These are phyloP conservation scores for Pyrochroa serraticornis DNA, from an alignment of 2,888 invertebrate species.

Conservation along the genomic window DNA sequence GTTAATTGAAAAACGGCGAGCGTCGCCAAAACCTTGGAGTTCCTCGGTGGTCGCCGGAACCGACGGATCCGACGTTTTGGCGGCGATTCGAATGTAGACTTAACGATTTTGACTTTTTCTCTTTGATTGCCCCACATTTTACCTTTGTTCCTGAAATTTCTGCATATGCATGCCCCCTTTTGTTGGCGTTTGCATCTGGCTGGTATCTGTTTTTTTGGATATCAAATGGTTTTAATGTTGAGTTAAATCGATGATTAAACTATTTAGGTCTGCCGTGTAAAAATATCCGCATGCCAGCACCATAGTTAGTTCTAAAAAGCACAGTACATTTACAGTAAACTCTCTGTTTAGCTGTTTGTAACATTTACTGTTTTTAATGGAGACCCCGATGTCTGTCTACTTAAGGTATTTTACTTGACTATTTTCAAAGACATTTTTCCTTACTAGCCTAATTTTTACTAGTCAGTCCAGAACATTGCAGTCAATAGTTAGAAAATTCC, in stretches of 20 bases:
- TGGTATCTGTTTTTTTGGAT: slow-evolving; percentile 54
- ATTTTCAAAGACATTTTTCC: slow-evolving; percentile 35
- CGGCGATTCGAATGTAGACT: slow-evolving; percentile 22
- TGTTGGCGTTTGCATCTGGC: slow-evolving; percentile 59
- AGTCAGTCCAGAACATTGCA: slow-evolving; percentile 7
- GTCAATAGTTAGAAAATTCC: slow-evolving; percentile 27
- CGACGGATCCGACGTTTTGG: too few species aligned
- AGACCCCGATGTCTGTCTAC: slow-evolving; percentile 46
- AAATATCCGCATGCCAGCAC: slow-evolving; percentile 56
- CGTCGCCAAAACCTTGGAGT: not conserved
- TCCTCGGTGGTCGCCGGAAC: too few species aligned
- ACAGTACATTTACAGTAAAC: slow-evolving; percentile 50
- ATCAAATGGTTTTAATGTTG: slow-evolving; percentile 39
- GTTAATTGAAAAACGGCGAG: not conserved
- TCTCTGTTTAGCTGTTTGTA: slow-evolving; percentile 46
- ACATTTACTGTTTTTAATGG: slow-evolving; percentile 41
- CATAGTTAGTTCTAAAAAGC: slow-evolving; percentile 55
- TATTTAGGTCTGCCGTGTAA: slow-evolving; percentile 39
- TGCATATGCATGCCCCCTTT: slow-evolving; percentile 58
- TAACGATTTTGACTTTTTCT: slow-evolving; percentile 27
- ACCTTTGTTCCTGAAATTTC: slow-evolving; percentile 52
- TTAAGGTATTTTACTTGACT: slow-evolving; percentile 45
- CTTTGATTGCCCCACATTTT: slow-evolving; percentile 44
- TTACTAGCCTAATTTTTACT: slow-evolving; percentile 27
- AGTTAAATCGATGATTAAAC: slow-evolving; percentile 33